These are phyloP conservation scores for Epinephelus lanceolatus DNA, from an alignment of 2,113 vertebrate genomes.

Conservation along the genomic window DNA sequence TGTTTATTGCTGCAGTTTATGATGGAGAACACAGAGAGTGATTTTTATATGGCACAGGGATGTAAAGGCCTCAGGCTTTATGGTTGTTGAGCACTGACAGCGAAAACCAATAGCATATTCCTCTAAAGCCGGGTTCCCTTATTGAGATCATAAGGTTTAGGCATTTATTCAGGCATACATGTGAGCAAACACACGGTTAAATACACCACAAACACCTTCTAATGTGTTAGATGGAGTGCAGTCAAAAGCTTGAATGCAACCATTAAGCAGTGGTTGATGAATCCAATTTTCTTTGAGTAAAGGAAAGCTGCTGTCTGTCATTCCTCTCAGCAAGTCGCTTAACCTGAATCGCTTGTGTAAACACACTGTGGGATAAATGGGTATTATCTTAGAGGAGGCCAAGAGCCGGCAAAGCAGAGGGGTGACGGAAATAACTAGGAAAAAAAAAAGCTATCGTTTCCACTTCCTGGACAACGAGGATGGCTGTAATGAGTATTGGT, in stretches of 20 bases:
- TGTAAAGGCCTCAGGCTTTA: slow-evolving; percentile 50
- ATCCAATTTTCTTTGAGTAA: slow-evolving; percentile 76
- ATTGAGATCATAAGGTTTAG: slow-evolving; percentile 38
- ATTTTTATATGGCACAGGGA: slow-evolving; percentile 52
- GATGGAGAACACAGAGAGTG: slow-evolving; percentile 14
- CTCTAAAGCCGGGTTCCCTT: slow-evolving; percentile 25
- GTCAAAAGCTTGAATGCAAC: slow-evolving; percentile 55
- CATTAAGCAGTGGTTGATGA: slow-evolving; percentile 72
- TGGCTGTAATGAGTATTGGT: slow-evolving; percentile 67
- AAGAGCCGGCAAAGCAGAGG: slow-evolving; percentile 52
- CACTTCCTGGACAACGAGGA: slow-evolving; percentile 72
- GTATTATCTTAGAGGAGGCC: slow-evolving; percentile 74
- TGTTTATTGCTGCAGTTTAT: slow-evolving; percentile 65
- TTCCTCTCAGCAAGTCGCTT: slow-evolving; percentile 74
- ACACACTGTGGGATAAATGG: slow-evolving; percentile 75
- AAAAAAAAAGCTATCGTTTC: slow-evolving; percentile 62
- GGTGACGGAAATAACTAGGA: slow-evolving; percentile 65
- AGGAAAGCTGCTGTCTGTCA: slow-evolving; percentile 65
- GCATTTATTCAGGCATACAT: slow-evolving; percentile 43
- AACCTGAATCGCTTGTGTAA: slow-evolving; percentile 77
- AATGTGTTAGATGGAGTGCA: slow-evolving; percentile 58
- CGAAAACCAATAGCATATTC: slow-evolving; percentile 62
- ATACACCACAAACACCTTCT: slow-evolving; percentile 43
- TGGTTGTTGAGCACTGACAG: slow-evolving; percentile 44
- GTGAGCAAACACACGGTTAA: slow-evolving; percentile 47